These are phyloP conservation scores for Heterochromis multidens DNA, from an alignment of 2,113 vertebrate species.

Conservation along the genomic window DNA sequence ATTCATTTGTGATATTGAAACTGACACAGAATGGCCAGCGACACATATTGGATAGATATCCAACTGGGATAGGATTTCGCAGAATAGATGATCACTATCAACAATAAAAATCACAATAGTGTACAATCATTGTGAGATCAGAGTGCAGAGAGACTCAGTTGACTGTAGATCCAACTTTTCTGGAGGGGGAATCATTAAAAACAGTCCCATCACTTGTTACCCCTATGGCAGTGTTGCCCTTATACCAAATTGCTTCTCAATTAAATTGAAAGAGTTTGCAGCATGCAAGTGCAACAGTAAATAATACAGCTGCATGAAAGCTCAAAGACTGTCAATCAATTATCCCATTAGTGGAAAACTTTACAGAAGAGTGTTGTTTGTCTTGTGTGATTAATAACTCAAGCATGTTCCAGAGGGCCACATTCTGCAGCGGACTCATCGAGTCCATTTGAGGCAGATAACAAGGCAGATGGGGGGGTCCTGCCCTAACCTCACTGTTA, in stretches of 20 bases:
- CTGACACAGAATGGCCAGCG: not conserved
- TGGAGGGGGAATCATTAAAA: constrained; percentile 58
- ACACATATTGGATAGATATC: not conserved
- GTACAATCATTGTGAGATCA: constrained; percentile 25
- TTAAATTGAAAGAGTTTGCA: constrained; percentile 42
- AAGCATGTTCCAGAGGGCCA: constrained; percentile 23
- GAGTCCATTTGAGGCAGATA: constrained; percentile 42
- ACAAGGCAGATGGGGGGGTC: constrained; percentile 34
- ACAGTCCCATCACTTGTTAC: constrained; percentile 39
- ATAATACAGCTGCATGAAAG: constrained; percentile 29
- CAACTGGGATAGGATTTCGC: constrained; percentile 19
- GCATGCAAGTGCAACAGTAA: constrained; percentile 20
- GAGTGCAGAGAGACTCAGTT: constrained; percentile 21
- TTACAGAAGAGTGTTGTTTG: constrained; percentile 35
- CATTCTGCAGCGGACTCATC: not conserved
- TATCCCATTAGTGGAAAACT: constrained; percentile 64
- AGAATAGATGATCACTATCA: constrained; percentile 10
- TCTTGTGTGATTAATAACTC: constrained; percentile 46
- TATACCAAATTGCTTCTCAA: constrained; percentile 42
- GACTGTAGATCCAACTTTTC: constrained; percentile 34
- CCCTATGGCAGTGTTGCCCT: constrained; percentile 17
- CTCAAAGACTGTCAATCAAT: constrained; percentile 68
- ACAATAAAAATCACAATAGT: not conserved
- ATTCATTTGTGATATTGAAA: constrained; percentile 23
- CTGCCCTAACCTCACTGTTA: constrained; percentile 23